Base-by-base conservation (phyloP, 1,140 invertebrate genomes). In the Elymnias hypermnestra region DNA sequence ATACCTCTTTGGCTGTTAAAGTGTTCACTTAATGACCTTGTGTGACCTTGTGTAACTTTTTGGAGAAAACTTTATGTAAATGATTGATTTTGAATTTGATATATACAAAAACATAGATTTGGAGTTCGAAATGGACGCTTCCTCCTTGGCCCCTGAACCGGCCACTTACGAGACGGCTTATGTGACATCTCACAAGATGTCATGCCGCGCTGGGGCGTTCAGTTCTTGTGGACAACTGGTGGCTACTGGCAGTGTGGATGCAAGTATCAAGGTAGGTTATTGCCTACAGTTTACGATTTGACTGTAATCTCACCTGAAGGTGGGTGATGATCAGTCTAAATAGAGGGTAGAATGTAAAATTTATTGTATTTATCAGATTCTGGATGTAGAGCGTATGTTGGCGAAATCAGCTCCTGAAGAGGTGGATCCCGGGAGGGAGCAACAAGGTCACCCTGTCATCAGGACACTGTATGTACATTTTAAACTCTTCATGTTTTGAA, bases 141-240 rank as follows among this genome's bases (percentile, higher is more conserved):
- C 91, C 2, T 91, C 94, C 0, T 89, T 95, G 22, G 97, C 97
- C 0, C 96, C 97, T 0, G 97, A 98, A 73, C 96, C 96, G 14
- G 95, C 96, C 0, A 90, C 95, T 7, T 99, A 99, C 81, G 98
- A 99, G 87, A 99, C 98, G 0, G 97, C 97, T 1, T 99, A 99
- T 82, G 97, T 99, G 0, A 99, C 98, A 3, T 97, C 97, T 2
- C 98, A 99, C 75, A 99, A 99, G 87, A 97, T 94, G 47, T 93
- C 97, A 46, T 99, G 98, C 67, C 87, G 97, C 43, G 94, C 97
- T 1, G 97, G 97, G 8, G 96, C 96, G 15, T 99, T 99, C 74
- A 98, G 96, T 55, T 86, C 90, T 5, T 97, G 98, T 88, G 98
- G 97, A 0, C 94, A 97, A 60, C 85, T 99, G 0, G 95, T 99